Percentiles rank a stretch among this genome's conserved stretches.
phyloP scores from a whole-genome alignment of 1,140 invertebrate genomes.

The Colletes gigas region DNA sequence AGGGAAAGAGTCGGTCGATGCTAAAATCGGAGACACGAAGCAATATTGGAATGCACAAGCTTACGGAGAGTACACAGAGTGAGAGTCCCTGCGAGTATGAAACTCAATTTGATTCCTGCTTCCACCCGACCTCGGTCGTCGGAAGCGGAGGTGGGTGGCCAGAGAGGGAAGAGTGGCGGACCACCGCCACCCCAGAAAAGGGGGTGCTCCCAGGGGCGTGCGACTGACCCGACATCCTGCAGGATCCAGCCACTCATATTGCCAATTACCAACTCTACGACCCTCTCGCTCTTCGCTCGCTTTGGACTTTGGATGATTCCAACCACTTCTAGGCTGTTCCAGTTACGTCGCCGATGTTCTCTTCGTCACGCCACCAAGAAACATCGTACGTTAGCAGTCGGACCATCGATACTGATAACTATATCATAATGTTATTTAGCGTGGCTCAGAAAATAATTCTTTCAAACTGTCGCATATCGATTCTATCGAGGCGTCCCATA shows the following conservation, averaged over 20 bases:
- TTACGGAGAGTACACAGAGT: constrained; percentile 61
- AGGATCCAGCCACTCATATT: constrained; percentile 80
- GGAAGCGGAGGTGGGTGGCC: constrained; percentile 61
- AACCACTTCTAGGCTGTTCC: constrained; percentile 73
- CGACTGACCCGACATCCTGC: constrained; percentile 79
- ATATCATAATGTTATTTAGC: no score
- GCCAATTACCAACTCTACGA: constrained; percentile 80
- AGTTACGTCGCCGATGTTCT: constrained; percentile 67
- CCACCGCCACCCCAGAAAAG: constrained; percentile 71
- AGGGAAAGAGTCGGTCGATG: constrained; percentile 23
- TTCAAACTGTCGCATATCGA: no score
- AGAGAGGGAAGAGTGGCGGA: constrained; percentile 54
- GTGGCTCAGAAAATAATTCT: no score
- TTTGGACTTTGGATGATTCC: constrained; percentile 71
- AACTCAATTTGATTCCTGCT: constrained; percentile 80
- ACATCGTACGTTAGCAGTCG: constrained; percentile 5
- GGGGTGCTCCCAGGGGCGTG: constrained; percentile 77
- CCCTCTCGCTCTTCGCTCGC: constrained; percentile 71
- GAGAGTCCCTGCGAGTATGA: constrained; percentile 76
- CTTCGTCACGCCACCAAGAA: constrained; percentile 48
- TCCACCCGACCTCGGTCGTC: constrained; percentile 64
- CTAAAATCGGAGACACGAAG: constrained; percentile 64
- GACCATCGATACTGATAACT: no score
- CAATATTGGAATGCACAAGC: constrained; percentile 52
- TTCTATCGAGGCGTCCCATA: no score